Evolutionary conservation across 1,140 invertebrate genomes (phyloP).

Genomic region (Hesperophylax magnus): DNA sequence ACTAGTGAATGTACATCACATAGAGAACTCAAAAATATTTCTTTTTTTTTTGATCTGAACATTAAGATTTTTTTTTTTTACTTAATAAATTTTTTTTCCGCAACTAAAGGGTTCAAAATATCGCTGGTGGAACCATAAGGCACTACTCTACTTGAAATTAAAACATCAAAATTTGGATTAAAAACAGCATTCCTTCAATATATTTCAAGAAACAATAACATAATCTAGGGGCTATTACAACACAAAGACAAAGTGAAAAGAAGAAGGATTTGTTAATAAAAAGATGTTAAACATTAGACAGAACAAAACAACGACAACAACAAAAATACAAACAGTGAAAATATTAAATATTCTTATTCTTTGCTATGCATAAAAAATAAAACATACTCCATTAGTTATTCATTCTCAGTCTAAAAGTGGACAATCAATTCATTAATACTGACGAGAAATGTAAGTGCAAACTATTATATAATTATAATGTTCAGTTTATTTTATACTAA

Average conservation of each 20-base stretch:
- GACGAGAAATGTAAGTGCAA: no score
- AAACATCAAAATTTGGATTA: constrained; percentile 50
- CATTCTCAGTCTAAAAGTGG: no score
- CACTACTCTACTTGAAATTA: constrained; percentile 49
- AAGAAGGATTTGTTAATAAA: neutral
- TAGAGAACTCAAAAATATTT: no score
- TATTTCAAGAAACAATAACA: constrained; percentile 49
- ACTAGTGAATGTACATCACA: no score
- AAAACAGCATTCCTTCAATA: constrained; percentile 52
- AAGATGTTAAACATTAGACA: neutral
- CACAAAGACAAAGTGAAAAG: neutral
- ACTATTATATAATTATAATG: no score
- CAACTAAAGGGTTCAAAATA: no score
- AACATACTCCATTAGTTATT: no score
- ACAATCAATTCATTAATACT: no score
- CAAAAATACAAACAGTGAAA: neutral
- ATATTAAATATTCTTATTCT: neutral
- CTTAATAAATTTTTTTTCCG: no score
- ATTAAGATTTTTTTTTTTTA: no score
- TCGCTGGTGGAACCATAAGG: neutral
- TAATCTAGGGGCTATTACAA: constrained; percentile 39
- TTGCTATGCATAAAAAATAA: neutral
- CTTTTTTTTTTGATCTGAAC: no score
- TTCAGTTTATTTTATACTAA: no score
- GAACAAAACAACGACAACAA: neutral